Evolutionary conservation across 2,888 invertebrate species (phyloP), one percentile per base, ranked within the genome.

Genomic region (Lepidocyrtinus sp.): DNA sequence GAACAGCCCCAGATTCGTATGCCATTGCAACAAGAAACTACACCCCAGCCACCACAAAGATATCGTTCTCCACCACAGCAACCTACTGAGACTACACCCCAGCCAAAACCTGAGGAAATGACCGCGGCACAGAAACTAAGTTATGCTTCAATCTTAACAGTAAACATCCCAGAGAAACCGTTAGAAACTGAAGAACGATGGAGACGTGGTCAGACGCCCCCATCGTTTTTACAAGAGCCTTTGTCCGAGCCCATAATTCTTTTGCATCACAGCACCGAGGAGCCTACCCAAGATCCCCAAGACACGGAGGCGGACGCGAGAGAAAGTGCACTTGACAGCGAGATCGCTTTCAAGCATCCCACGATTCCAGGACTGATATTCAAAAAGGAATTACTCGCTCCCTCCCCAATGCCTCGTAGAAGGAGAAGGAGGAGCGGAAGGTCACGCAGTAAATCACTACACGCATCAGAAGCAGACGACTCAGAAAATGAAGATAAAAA

Each of bases 341-440:
- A 81, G 50, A 83, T 76, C 55, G 74, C 81, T 21, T 83, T 83
- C 63, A 76, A 79, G 70, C 86, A 86, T 72, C 86, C 86, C 1
- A 86, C 85, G 5, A 86, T 86, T 9, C 86, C 86, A 2, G 86
- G 86, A 17, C 79, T 86, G 36, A 82, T 86, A 27, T 77, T 86
- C 65, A 83, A 78, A 62, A 82, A 79, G 65, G 78, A 81, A 22
- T 69, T 75, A 25, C 55, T 75, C 3, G 64, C 74, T 7, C 70
- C 79, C 21, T 67, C 82, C 25, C 73, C 79, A 1, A 62, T 64
- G 24, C 73, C 73, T 21, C 64, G 83, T 74, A 67, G 84, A 25
- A 65, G 83, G 36, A 50, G 77, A 62, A 67, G 79, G 55, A 64
- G 79, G 25, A 75, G 75, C 63, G 75, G 81, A 19, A 73, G 83